Evolutionary conservation across 2,113 vertebrate genomes (phyloP), one percentile per base, ranked within the genome.

Genomic region (Eretmodus cyanostictus): DNA sequence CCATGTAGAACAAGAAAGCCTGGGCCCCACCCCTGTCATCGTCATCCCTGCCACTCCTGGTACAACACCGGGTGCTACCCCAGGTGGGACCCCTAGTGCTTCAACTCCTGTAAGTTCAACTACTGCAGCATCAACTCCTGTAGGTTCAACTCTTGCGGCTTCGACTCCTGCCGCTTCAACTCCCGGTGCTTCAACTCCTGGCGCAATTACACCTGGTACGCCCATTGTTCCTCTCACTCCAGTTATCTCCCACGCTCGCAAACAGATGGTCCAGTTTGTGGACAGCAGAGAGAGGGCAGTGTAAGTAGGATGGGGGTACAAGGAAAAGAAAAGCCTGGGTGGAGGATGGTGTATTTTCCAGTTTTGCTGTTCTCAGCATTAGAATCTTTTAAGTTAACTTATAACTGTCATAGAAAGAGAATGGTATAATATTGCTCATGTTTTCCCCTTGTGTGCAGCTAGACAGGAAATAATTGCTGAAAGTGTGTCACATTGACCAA

Each of bases 251-350:
- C 95, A 95, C 1, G 94, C 93, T 87, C 92, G 94, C 71, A 96
- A 95, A 94, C 95, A 96, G 87, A 87, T 95, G 11, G 94, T 95
- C 57, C 95, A 95, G 93, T 90, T 93, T 86, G 91, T 95, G 42
- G 94, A 87, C 85, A 90, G 87, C 24, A 87, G 80, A 88, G 95
- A 96, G 81, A 94, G 94, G 42, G 81, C 82, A 4, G 92, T 95
- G 79, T 96, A 88, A 93, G 17, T 24, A 78, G 16, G 55, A 12
- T 78, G 16, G 31, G 14, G 24, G 17, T 82, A 17, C 59, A 51
- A 55, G 61, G 34, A 12, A 59, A n/a, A 12, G 24, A 51, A 78
- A 51, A 49, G 9, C 27, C 45, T 81, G 79, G 47, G 47, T 83
- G 81, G 11, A 31, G 36, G 68, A 63, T 80, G 8, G 1, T 38